Evolutionary conservation across 2,888 invertebrate genomes (phyloP).

Genomic region (Onthophagus sagittarius): DNA sequence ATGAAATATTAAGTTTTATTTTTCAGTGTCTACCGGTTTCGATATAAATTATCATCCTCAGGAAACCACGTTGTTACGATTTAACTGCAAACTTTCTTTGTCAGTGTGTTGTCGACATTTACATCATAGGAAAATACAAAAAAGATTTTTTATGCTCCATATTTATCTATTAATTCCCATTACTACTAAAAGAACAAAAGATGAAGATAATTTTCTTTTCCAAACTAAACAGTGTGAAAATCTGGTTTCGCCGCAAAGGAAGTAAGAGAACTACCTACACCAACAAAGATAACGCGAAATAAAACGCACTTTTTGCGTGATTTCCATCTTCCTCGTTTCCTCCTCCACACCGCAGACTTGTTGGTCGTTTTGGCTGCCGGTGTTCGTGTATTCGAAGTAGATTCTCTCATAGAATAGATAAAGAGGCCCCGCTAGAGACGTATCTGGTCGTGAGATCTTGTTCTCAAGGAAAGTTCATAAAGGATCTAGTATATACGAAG

Average conservation of each 20-base stretch:
- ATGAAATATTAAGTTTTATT: too few relatives aligned
- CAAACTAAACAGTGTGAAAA: neutral
- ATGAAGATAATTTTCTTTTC: neutral
- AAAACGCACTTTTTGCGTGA: neutral
- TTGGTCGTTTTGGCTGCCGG: neutral
- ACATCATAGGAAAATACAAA: too few relatives aligned
- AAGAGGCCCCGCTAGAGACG: neutral
- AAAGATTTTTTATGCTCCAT: too few relatives aligned
- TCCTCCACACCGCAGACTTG: neutral
- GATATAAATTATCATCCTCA: too few relatives aligned
- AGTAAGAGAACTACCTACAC: neutral
- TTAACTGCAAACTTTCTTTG: too few relatives aligned
- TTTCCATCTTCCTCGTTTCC: neutral
- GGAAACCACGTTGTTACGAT: too few relatives aligned
- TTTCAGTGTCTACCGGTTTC: too few relatives aligned
- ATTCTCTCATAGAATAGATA: constrained; percentile 11
- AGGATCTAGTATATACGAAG: neutral
- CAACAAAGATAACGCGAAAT: neutral
- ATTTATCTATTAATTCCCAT: too few relatives aligned
- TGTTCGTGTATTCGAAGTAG: neutral
- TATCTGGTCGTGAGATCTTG: constrained; percentile 3
- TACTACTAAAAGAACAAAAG: neutral
- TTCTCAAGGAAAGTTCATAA: constrained; percentile 8
- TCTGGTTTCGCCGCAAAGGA: neutral
- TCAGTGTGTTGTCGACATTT: too few relatives aligned